Evolutionary conservation across 2,888 invertebrate genomes (phyloP).

Genomic region (Sphaerophoria rueppellii): DNA sequence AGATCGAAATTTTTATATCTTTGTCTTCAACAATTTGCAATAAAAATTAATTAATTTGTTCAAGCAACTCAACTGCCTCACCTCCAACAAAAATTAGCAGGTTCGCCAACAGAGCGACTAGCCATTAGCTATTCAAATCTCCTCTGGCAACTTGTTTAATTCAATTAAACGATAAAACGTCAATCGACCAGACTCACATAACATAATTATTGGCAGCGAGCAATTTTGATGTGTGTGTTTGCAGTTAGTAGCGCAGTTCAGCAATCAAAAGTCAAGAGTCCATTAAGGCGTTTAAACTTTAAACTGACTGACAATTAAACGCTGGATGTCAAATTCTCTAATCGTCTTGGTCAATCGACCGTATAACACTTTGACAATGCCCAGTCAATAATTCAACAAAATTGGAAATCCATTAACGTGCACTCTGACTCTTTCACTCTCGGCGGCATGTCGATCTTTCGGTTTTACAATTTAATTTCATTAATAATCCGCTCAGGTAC

Average conservation of each 20-base stretch:
- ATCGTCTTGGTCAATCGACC: conserved; percentile 67
- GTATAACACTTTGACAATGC: conserved; percentile 68
- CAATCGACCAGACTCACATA: conserved; percentile 8
- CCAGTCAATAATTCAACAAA: conserved; percentile 55
- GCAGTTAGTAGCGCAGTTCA: conserved; percentile 43
- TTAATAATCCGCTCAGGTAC: conserved; percentile 65
- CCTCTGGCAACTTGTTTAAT: conserved; percentile 52
- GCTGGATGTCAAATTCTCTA: conserved; percentile 57
- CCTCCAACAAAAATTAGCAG: background rate
- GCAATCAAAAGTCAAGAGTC: conserved; percentile 43
- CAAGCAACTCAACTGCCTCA: background rate
- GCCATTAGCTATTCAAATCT: conserved; percentile 28
- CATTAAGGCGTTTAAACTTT: conserved; percentile 47
- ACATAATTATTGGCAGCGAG: conserved; percentile 46
- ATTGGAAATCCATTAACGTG: conserved; percentile 67
- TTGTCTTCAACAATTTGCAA: too few relatives aligned
- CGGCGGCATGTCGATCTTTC: background rate
- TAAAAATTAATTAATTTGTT: conserved; percentile 14
- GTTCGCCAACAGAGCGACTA: background rate
- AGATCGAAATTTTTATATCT: too few relatives aligned
- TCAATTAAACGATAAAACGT: conserved; percentile 56
- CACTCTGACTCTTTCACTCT: background rate
- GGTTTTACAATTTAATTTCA: conserved; percentile 67
- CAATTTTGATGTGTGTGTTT: conserved; percentile 44
- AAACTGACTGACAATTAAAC: conserved; percentile 39